These are phyloP conservation scores for Antrozous pallidus DNA, from an alignment of 2,797 vertebrate species.

Conservation along the genomic window DNA sequence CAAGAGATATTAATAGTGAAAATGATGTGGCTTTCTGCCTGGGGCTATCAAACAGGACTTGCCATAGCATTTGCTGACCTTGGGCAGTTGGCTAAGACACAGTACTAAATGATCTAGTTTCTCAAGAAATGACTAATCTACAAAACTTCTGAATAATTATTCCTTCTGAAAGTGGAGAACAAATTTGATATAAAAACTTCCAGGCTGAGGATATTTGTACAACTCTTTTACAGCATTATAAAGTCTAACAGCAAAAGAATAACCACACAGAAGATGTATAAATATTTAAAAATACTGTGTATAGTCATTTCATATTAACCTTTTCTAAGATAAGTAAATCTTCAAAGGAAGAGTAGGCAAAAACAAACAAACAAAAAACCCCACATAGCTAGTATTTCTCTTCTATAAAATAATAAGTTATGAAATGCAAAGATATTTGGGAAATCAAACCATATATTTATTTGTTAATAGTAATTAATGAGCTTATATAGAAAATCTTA, in stretches of 20 bases:
- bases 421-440: constrained; percentile 8
- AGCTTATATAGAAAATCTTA: neutral
- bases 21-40: constrained; percentile 36
- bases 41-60: constrained; percentile 10
- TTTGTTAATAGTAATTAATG: neutral
- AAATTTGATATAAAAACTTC: constrained; percentile 18
- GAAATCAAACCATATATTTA: neutral
- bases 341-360: constrained; percentile 14
- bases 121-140: constrained; percentile 36
- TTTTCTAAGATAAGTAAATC: constrained; percentile 40
- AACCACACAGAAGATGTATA: constrained; percentile 27
- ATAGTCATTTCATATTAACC: constrained; percentile 29
- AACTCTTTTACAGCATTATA: neutral
- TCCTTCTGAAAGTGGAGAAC: constrained; percentile 41
- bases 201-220: neutral
- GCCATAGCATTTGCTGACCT: constrained; percentile 53
- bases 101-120: neutral
- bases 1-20: constrained; percentile 59
- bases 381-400: neutral
- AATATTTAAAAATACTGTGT: constrained; percentile 50
- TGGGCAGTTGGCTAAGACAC: constrained; percentile 13
- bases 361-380: neutral
- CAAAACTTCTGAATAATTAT: constrained; percentile 33
- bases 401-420: neutral
- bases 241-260: constrained; percentile 38